Conservation (phyloP, 2,888 invertebrate species). For the Thymelicus acteon region DNA sequence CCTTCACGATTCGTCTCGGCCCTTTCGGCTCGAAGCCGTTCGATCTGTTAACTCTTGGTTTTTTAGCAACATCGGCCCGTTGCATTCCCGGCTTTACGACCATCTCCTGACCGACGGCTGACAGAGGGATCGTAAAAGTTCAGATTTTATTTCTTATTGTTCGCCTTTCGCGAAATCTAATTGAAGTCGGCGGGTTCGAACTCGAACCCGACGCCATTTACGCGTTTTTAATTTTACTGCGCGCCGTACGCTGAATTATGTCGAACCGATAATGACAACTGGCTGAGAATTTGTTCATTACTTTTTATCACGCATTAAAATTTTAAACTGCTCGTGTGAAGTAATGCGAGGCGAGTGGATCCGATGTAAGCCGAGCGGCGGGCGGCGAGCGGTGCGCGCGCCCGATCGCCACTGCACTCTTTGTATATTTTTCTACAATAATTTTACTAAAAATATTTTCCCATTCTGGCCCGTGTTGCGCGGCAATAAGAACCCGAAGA, state of each 20-base stretch:
- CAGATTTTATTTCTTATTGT: constrained; percentile 84
- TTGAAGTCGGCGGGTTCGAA: constrained; percentile 68
- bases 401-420: constrained; percentile 29
- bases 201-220: constrained; percentile 69
- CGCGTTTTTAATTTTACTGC: constrained; percentile 80
- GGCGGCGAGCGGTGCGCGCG: constrained; percentile 29
- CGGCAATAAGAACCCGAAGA: constrained; percentile 42
- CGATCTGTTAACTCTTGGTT: constrained; percentile 64
- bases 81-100: constrained; percentile 80
- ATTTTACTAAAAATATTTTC: constrained; percentile 44
- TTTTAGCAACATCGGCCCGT: constrained; percentile 70
- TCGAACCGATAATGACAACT: constrained; percentile 65
- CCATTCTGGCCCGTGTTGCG: constrained; percentile 44
- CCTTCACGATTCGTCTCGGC: constrained; percentile 70
- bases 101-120: constrained; percentile 74
- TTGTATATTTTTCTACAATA: constrained; percentile 43
- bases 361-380: neutral
- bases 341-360: constrained; percentile 33
- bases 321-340: constrained; percentile 55
- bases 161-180: constrained; percentile 82
- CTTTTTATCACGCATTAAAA: constrained; percentile 74
- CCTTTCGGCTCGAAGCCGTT: constrained; percentile 60
- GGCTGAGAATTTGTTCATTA: constrained; percentile 68
- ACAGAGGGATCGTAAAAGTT: constrained; percentile 78
- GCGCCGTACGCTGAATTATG: constrained; percentile 69